Conservation (phyloP, 2,888 invertebrate genomes). For the Allolobophora icterica region DNA sequence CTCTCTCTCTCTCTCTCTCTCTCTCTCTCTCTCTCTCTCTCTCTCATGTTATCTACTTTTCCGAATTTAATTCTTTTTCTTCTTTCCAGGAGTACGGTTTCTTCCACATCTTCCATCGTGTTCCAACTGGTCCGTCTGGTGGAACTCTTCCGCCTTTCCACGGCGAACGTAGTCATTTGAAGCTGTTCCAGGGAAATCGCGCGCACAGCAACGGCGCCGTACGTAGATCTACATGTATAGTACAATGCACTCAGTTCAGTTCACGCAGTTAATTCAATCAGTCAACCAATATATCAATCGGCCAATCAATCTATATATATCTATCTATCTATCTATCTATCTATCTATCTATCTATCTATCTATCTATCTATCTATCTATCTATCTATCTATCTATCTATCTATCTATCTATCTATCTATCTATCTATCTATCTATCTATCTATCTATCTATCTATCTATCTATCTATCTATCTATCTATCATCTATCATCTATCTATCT, state of each 20-base stretch:
- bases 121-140: conserved; percentile 35
- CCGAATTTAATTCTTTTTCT: not conserved
- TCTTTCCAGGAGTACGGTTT: conserved; percentile 33
- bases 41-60: not conserved
- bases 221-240: too few relatives aligned
- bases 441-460: not conserved
- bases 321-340: too few relatives aligned
- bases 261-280: too few relatives aligned
- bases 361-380: too few relatives aligned
- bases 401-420: not conserved
- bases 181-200: not conserved
- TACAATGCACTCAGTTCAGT: not conserved
- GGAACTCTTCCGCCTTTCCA: conserved; percentile 39
- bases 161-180: conserved; percentile 36
- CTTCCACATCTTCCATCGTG: conserved; percentile 38
- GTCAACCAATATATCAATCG: too few relatives aligned
- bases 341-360: too few relatives aligned
- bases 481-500: too few relatives aligned
- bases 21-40: too few relatives aligned
- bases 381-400: not conserved
- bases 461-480: not conserved
- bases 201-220: not conserved
- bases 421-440: not conserved
- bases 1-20: too few relatives aligned
- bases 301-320: too few relatives aligned